Conservation (phyloP, 2,113 vertebrate genomes). For the Myotis brandtii region DNA sequence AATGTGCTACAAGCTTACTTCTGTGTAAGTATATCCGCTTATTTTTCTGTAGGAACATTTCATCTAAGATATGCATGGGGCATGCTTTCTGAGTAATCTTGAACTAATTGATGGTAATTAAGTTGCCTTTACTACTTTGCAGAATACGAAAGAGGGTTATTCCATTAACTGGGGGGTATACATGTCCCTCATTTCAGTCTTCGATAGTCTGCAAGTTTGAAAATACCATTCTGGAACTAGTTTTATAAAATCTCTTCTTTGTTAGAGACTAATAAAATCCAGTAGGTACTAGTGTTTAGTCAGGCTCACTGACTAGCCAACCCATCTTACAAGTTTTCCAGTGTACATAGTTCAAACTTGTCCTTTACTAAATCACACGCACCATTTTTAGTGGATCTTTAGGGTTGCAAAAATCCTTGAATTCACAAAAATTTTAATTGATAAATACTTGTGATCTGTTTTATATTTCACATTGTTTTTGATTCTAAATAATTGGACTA, state of each 20-base stretch:
- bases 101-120: background rate
- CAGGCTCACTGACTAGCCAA: background rate
- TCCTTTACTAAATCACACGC: background rate
- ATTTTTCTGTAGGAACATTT: background rate
- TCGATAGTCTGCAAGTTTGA: background rate
- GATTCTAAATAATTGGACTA: slow-evolving; percentile 23
- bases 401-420: background rate
- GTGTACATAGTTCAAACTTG: background rate
- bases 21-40: slow-evolving; percentile 90
- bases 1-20: slow-evolving; percentile 99
- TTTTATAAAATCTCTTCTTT: background rate
- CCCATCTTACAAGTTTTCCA: background rate
- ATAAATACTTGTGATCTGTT: background rate
- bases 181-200: background rate
- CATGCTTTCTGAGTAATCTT: background rate
- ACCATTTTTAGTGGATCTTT: background rate
- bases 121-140: background rate
- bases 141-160: background rate
- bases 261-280: background rate
- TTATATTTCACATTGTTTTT: background rate
- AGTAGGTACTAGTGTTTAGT: background rate
- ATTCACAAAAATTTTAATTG: background rate
- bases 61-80: background rate
- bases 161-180: background rate
- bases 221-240: background rate